These are phyloP conservation scores for Plecturocebus donacophilus DNA, from an alignment of 2,113 vertebrate species.

Conservation along the genomic window DNA sequence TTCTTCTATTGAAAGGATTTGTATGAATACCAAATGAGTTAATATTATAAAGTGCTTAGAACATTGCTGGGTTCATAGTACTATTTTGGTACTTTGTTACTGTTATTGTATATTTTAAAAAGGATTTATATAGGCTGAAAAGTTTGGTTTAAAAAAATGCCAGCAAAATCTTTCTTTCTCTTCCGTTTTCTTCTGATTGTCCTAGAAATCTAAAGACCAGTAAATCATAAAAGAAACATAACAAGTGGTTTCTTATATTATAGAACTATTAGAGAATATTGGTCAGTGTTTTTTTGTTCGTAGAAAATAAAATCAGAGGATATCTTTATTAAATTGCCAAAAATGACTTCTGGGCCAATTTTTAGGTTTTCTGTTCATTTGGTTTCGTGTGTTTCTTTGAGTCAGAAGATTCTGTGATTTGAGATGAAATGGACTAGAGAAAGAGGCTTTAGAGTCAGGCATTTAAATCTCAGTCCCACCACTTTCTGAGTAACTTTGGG, in stretches of 20 bases:
- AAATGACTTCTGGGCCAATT: slow-evolving; percentile 13
- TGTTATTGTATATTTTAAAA: slow-evolving; percentile 7
- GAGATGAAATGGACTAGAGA: background rate
- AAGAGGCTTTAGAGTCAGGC: background rate
- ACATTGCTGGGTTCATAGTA: background rate
- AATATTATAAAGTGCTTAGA: slow-evolving; percentile 32
- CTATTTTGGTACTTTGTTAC: background rate
- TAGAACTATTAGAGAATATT: background rate
- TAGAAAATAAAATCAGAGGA: background rate
- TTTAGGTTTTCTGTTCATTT: slow-evolving; percentile 37
- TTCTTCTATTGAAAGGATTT: background rate
- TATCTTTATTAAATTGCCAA: slow-evolving; percentile 20
- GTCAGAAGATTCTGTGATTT: background rate
- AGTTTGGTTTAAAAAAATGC: background rate
- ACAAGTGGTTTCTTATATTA: background rate
- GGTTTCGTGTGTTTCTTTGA: slow-evolving; percentile 1
- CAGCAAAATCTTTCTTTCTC: background rate
- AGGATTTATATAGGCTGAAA: slow-evolving; percentile 1
- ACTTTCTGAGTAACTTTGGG: background rate
- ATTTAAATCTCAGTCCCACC: background rate
- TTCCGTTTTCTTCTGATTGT: background rate
- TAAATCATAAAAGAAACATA: background rate
- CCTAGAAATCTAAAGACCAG: background rate
- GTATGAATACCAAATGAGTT: background rate
- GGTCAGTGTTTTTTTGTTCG: background rate